Percentiles rank a stretch among this genome's conserved stretches.
Evolutionary conservation across 2,797 vertebrate species (phyloP).

Genomic region (Myotis findleyi): DNA sequence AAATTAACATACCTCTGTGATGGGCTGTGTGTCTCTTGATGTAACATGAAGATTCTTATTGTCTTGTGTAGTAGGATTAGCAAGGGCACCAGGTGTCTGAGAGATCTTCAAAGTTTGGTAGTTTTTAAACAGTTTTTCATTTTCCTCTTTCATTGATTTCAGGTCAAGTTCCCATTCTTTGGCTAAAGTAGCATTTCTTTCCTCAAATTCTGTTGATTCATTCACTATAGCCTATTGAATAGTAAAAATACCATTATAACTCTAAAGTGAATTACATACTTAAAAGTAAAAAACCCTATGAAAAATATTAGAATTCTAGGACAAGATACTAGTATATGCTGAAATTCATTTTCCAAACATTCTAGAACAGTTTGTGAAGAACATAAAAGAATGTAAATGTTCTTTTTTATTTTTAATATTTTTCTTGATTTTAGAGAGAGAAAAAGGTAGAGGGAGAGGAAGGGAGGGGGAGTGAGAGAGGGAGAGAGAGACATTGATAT

Average conservation of each 20-base stretch:
- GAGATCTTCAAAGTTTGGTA: conserved; percentile 78
- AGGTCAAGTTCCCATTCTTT: conserved; percentile 78
- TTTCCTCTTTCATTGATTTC: conserved; percentile 86
- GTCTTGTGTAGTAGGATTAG: conserved; percentile 73
- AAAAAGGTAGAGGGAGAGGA: too few relatives aligned
- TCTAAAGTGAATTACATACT: neutral
- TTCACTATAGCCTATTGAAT: conserved; percentile 81
- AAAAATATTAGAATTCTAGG: neutral
- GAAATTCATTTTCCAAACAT: neutral
- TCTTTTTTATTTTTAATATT: neutral
- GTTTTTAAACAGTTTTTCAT: conserved; percentile 82
- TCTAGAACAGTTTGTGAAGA: neutral
- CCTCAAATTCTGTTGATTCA: conserved; percentile 81
- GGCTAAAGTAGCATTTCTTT: conserved; percentile 57
- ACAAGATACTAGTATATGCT: neutral
- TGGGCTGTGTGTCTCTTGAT: conserved; percentile 82
- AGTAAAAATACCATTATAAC: neutral
- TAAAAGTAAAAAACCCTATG: neutral
- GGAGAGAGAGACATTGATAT: too few relatives aligned
- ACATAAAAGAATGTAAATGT: neutral
- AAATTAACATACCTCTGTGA: conserved; percentile 85
- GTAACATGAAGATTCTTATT: conserved; percentile 84
- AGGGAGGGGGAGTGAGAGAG: too few relatives aligned
- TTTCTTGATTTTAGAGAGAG: too few relatives aligned
- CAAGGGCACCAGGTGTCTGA: conserved; percentile 39